These are phyloP conservation scores for Brienomyrus longianalis DNA, from an alignment of 2,113 vertebrate genomes.

Conservation along the genomic window DNA sequence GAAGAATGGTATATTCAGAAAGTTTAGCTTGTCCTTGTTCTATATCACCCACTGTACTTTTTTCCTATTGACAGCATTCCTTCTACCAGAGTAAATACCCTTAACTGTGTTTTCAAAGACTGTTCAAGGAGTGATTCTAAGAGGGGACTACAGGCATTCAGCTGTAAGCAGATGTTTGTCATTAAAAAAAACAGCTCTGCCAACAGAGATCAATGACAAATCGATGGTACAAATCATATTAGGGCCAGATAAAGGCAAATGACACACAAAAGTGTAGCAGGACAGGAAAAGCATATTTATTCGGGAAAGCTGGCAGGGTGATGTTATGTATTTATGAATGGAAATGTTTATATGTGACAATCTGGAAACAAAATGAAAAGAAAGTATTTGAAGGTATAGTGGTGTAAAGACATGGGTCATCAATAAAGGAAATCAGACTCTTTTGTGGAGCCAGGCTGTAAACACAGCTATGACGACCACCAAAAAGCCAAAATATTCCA, in stretches of 20 bases:
- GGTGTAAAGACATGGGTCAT: neutral
- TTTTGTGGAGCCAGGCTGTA: neutral
- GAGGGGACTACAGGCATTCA: neutral
- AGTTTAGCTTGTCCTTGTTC: neutral
- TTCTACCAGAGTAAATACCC: neutral
- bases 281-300: neutral
- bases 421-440: constrained; percentile 17
- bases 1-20: neutral
- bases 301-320: neutral
- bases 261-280: neutral
- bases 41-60: neutral
- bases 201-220: constrained; percentile 1
- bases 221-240: neutral
- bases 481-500: neutral
- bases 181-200: neutral
- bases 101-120: neutral
- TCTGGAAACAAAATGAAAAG: constrained; percentile 12
- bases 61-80: neutral
- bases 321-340: constrained; percentile 7
- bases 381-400: constrained; percentile 2
- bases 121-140: neutral
- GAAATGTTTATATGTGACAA: neutral
- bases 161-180: constrained; percentile 12
- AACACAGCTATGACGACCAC: neutral
- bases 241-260: constrained; percentile 5